A percentile compares a stretch with the other conserved stretches of the same genome.
phyloP scores from a whole-genome alignment of 2,888 invertebrate genomes.

The Ethmia dodecea region DNA sequence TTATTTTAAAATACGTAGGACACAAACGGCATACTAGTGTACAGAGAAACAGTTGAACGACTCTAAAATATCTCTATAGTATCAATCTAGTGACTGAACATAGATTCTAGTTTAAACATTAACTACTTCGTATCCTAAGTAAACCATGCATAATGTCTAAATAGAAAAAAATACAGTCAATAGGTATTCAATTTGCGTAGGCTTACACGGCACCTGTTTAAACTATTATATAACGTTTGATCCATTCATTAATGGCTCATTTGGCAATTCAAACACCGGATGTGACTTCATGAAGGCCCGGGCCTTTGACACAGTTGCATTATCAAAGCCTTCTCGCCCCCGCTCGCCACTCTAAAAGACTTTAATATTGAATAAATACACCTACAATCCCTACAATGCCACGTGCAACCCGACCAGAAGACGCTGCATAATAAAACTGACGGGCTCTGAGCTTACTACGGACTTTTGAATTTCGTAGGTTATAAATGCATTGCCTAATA shows the following conservation, averaged over 20 bases:
- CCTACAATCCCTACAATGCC: slow-evolving; percentile 51
- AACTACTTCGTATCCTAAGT: too few species aligned
- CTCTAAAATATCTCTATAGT: too few species aligned
- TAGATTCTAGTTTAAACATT: too few species aligned
- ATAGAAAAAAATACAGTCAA: too few species aligned
- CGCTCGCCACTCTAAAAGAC: slow-evolving; percentile 55
- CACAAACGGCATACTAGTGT: too few species aligned
- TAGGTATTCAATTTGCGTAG: too few species aligned
- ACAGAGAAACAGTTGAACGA: too few species aligned
- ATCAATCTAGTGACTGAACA: too few species aligned
- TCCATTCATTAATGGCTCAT: slow-evolving; percentile 31
- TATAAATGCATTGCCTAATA: slow-evolving; percentile 57
- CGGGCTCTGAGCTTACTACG: slow-evolving; percentile 9
- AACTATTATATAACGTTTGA: slow-evolving; percentile 25
- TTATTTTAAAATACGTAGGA: too few species aligned
- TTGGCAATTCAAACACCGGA: slow-evolving; percentile 41
- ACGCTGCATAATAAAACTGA: slow-evolving; percentile 12
- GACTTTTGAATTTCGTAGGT: slow-evolving; percentile 31
- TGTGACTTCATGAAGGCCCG: slow-evolving; percentile 33
- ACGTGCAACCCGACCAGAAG: slow-evolving; percentile 31
- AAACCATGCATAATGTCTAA: too few species aligned
- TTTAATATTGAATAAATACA: slow-evolving; percentile 59
- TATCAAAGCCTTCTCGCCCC: slow-evolving; percentile 47
- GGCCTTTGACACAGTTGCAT: slow-evolving; percentile 57
- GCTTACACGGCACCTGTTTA: slow-evolving; percentile 6